These are phyloP conservation scores for Eclectus roratus DNA, from an alignment of 2,113 vertebrate species.

Conservation along the genomic window DNA sequence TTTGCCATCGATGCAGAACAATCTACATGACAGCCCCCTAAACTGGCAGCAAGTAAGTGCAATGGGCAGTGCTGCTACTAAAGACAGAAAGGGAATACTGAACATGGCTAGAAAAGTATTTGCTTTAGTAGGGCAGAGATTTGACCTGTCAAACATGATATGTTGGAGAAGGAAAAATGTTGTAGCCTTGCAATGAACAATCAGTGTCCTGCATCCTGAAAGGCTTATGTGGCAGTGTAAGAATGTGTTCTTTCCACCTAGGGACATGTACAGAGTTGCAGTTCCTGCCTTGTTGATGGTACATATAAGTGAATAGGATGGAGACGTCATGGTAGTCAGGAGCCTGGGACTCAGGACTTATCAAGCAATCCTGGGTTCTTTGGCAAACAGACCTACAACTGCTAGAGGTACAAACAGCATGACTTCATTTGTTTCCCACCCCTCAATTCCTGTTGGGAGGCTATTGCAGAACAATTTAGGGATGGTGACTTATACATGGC, in stretches of 20 bases:
- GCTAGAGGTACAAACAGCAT: not conserved
- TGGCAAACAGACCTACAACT: not conserved
- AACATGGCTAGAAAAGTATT: not conserved
- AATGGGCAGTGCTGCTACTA: not conserved
- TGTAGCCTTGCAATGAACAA: not conserved
- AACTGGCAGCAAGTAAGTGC: conserved; percentile 1
- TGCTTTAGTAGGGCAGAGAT: not conserved
- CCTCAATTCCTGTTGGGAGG: not conserved
- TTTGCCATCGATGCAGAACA: conserved; percentile 21
- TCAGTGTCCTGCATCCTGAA: not conserved
- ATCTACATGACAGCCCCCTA: conserved; percentile 36
- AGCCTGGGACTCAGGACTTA: not conserved
- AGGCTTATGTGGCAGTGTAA: not conserved
- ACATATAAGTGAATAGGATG: not conserved
- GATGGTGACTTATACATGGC: not conserved
- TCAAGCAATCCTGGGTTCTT: not conserved
- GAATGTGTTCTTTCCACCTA: not conserved
- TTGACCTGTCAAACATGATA: not conserved
- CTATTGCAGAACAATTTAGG: not conserved
- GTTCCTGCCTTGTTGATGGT: not conserved
- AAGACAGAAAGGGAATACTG: not conserved
- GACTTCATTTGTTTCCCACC: not conserved
- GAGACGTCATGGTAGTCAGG: not conserved
- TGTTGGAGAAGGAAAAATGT: not conserved
- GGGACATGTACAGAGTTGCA: not conserved